Evolutionary conservation across 2,888 invertebrate species (phyloP), one percentile per base, ranked within the genome.

Genomic region (Mechanitis mazaeus): DNA sequence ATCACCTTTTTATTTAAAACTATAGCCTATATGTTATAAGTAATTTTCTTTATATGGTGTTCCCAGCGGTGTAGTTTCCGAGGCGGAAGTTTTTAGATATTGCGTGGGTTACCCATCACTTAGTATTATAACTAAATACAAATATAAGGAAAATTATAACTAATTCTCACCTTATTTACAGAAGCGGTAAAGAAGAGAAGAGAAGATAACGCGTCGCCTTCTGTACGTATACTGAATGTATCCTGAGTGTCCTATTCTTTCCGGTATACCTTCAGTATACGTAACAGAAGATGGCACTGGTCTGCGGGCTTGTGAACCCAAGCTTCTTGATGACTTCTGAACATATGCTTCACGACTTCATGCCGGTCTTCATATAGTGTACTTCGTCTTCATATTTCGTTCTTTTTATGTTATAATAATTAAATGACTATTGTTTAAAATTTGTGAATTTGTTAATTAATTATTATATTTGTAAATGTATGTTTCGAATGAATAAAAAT

Each of bases 211-310:
- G 92, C 92, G 92, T 91, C 91, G 95, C 96, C 95, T 96, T 97
- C 96, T 97, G 96, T 95, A 97, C 97, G 97, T 97, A 97, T 97
- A 97, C 97, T 97, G 97, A 97, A 97, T 97, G 97, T 97, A 97
- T 97, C 97, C 97, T 97, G 97, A 97, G 97, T 96, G 96, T 95
- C 92, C 94, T 93, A 90, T 87, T 90, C 94, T 96, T 95, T 97
- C 97, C 97, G 97, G 97, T 97, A 97, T 97, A 97, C 97, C 97
- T 97, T 97, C 96, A 96, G 97, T 97, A 97, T 97, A 97, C 97
- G 97, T 97, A 97, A 97, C 97, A 97, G 96, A 97, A 96, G 96
- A 95, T 94, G 94, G 94, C 95, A 96, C 96, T 91, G 85, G 83
- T 85, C 93, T 86, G 79, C 93, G 88, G 71, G 77, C 83, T 20